Percentiles rank a stretch among this genome's conserved stretches.
These are phyloP conservation scores for Drosophila greeni DNA, from an alignment of 2,888 invertebrate species.

Conservation along the genomic window DNA sequence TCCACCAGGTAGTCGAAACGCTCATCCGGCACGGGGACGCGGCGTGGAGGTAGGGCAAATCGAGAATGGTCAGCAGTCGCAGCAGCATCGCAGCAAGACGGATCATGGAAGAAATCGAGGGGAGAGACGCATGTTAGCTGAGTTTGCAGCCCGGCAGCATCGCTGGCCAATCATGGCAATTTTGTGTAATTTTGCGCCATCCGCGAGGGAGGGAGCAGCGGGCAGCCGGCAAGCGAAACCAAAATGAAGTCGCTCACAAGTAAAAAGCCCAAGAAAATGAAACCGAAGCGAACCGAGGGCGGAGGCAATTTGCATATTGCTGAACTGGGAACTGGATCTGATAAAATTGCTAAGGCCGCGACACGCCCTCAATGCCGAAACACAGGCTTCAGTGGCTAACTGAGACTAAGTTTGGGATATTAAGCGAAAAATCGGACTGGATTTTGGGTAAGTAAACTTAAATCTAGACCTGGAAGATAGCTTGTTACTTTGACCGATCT, in stretches of 20 bases:
- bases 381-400: slow-evolving; percentile 21
- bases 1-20: slow-evolving; percentile 96
- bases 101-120: slow-evolving; percentile 4
- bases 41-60: slow-evolving; percentile 83
- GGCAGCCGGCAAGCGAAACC: slow-evolving; percentile 23
- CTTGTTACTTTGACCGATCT: too few relatives aligned
- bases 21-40: slow-evolving; percentile 97
- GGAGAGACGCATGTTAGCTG: slow-evolving; percentile 52
- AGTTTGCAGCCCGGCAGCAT: slow-evolving; percentile 40
- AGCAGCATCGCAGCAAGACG: neutral
- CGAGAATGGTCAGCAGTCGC: slow-evolving; percentile 10
- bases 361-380: slow-evolving; percentile 56
- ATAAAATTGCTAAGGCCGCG: slow-evolving; percentile 51
- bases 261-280: slow-evolving; percentile 59
- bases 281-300: slow-evolving; percentile 55
- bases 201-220: slow-evolving; percentile 34
- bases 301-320: slow-evolving; percentile 75
- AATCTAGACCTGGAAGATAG: neutral
- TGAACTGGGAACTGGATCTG: slow-evolving; percentile 46
- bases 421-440: neutral
- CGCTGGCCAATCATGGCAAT: slow-evolving; percentile 74
- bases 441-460: neutral
- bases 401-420: too few relatives aligned
- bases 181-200: slow-evolving; percentile 77
- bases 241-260: slow-evolving; percentile 75